phyloP scores from a whole-genome alignment of 1,140 invertebrate genomes.

The Caenorhabditis tropicalis region DNA sequence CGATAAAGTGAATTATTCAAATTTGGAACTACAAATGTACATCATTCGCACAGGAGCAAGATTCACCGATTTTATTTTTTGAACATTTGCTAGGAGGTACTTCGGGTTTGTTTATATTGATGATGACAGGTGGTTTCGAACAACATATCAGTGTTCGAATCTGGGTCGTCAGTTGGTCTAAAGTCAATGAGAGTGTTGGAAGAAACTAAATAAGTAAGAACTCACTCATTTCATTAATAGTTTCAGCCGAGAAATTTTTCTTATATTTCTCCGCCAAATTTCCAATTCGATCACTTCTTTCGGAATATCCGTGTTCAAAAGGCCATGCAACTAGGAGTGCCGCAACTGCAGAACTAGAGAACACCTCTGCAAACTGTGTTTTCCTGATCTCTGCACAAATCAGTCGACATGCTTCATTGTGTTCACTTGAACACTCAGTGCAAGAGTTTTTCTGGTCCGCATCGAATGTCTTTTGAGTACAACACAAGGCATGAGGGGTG shows the following conservation, averaged over 20 bases:
- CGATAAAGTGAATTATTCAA: no score
- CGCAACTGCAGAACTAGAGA: slow-evolving; percentile 39
- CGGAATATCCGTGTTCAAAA: slow-evolving; percentile 44
- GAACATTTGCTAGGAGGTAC: not conserved
- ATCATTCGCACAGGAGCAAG: slow-evolving; percentile 1
- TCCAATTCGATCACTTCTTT: slow-evolving; percentile 41
- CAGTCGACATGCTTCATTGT: slow-evolving; percentile 23
- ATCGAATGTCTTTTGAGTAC: slow-evolving; percentile 43
- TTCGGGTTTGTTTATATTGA: slow-evolving; percentile 8
- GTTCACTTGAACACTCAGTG: slow-evolving; percentile 11
- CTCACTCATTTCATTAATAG: slow-evolving; percentile 56
- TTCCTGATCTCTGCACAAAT: slow-evolving; percentile 54
- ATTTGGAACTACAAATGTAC: not conserved
- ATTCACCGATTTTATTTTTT: slow-evolving; percentile 7
- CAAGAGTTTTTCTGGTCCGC: slow-evolving; percentile 30
- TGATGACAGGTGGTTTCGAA: slow-evolving; percentile 41
- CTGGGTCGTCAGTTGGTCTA: slow-evolving; percentile 39
- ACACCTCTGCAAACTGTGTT: slow-evolving; percentile 39
- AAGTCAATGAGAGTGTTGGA: not conserved
- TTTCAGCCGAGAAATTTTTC: slow-evolving; percentile 13
- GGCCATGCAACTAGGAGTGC: slow-evolving; percentile 57
- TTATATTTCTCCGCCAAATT: slow-evolving; percentile 28
- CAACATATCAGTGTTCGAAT: slow-evolving; percentile 46
- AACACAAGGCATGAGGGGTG: slow-evolving; percentile 40
- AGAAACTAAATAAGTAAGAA: not conserved